Conservation (phyloP, 2,888 invertebrate genomes). For the Agrochola lota region DNA sequence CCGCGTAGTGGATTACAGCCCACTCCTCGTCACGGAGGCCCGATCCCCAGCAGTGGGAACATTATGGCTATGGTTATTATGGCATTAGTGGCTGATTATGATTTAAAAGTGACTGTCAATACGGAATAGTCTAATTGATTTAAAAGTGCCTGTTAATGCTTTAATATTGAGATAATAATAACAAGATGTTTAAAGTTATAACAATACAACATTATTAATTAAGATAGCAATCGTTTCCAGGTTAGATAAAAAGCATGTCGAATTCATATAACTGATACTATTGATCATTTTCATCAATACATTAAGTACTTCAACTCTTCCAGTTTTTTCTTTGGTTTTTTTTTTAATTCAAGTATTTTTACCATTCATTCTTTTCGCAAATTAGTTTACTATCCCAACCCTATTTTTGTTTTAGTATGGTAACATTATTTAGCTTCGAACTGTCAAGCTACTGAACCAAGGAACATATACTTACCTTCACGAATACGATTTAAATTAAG, state of each 20-base stretch:
- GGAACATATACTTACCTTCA: too few relatives aligned
- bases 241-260: background rate
- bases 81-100: too few relatives aligned
- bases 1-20: too few relatives aligned
- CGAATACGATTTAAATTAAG: background rate
- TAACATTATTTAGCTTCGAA: background rate
- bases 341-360: background rate
- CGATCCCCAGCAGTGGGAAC: too few relatives aligned
- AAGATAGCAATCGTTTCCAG: background rate
- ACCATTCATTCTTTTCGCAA: background rate
- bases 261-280: background rate
- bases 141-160: background rate
- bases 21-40: too few relatives aligned
- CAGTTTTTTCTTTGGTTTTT: background rate
- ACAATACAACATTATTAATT: background rate
- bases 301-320: background rate
- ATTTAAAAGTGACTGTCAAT: too few relatives aligned
- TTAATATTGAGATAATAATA: background rate
- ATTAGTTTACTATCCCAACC: background rate
- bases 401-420: background rate
- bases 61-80: too few relatives aligned
- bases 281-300: background rate
- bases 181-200: background rate
- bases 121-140: too few relatives aligned
- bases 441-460: background rate